Base-by-base conservation (phyloP, 2,797 vertebrate genomes). In the Hydrocynus forskahlii region DNA sequence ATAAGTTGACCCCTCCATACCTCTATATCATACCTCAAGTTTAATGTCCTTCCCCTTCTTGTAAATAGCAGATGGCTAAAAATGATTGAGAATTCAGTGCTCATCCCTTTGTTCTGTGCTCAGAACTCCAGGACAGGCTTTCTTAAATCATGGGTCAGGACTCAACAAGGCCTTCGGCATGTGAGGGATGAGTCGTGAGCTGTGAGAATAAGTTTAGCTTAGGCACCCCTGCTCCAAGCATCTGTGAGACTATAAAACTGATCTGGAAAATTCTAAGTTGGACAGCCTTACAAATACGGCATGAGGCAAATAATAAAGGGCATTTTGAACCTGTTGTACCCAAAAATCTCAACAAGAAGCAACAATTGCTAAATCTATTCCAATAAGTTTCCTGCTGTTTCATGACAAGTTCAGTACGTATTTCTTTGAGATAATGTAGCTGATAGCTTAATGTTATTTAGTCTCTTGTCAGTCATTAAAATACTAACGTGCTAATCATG, bases 91-190 rank as follows among this genome's bases (percentile, higher is more conserved):
- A 78, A 35, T 62, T 71, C 17, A 63, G 19, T 72, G 68, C 66
- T 62, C 25, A 50, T n/a, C 25, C 23, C n/a, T 50, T 38, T 63
- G 77, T 52, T 52, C 14, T 45, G 40, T 14, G 17, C 35, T 67
- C 64, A 67, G 7, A n/a, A 40, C 64, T 67, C 16, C 35, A 35
- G 63, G 38, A 67, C 38, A 68, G 66, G 19, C 19, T 68, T 63
- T 21, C 60, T 63, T 35, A 48, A n/a, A 43, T 16, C 9, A 10
- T 68, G 66, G 66, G 40, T 21, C 66, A 45, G 66, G 16, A 68
- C 17, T n/a, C 10, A 48, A 45, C 7, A 19, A 48, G 40, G 38
- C 66, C 40, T 48, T 45, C 19, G 6, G 38, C 40, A 43, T 67
- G 64, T 68, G 40, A 68, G 19, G 43, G 8, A 38, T 68, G 66